Evolutionary conservation across 2,888 invertebrate species (phyloP), one percentile per base, ranked within the genome.

Genomic region (Arenicola marina): DNA sequence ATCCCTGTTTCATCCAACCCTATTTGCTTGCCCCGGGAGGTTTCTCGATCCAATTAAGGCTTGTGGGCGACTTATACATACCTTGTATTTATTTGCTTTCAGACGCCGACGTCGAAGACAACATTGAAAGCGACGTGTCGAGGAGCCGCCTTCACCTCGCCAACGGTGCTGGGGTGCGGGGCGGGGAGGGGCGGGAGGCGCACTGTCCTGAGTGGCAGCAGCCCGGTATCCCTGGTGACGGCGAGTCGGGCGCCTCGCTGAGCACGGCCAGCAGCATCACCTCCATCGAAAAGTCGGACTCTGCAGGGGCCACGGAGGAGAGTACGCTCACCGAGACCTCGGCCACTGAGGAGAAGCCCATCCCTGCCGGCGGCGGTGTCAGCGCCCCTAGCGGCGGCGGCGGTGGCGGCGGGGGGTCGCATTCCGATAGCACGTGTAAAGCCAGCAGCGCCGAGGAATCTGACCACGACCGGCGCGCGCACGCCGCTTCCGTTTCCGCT

Each of bases 71-170:
- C 38, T 38, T 38, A 38, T 38, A 15, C 18, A 18, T 38, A 38
- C 18, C 18, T 15, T 18, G 18, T 38, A 11, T 38, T 18, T 38
- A 15, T 38, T 38, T 38, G 11, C 21, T 45, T 62, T 28, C 64
- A 79, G 83, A 83, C 77, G 83, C 83, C 54, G 83, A 83, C 70
- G 73, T 83, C 26, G 83, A 83, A 62, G 83, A 83, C 66, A 83
- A 83, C 68, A 59, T 78, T 26, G 82, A 82, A 51, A 78, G 75
- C 69, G 81, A 81, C 56, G 70, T 72, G 24, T 74, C 75, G 1
- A 63, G 71, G 53, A 66, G 61, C 21, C 54, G 51, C 24, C 26
- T 24, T 11, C 7, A 7, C 11, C 15, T 7, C 7, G 7, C 26
- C 7, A 48, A 48, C 48, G 7, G 18, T 24, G 18, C 11, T 11